Evolutionary conservation across 2,113 vertebrate genomes (phyloP).

Genomic region (Cichladusa arquata): DNA sequence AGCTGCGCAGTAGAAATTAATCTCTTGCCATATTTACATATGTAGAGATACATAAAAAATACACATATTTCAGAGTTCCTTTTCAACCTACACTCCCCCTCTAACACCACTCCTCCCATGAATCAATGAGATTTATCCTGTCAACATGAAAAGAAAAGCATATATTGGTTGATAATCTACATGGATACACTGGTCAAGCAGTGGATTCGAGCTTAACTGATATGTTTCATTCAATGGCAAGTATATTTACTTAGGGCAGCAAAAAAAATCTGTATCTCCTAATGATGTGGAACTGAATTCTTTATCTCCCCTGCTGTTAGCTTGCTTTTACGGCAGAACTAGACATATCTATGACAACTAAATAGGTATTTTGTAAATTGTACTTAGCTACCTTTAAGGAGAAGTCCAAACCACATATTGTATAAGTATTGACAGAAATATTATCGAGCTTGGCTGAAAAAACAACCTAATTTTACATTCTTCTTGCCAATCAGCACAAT

Average conservation of each 20-base stretch:
- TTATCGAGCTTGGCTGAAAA: slow-evolving; percentile 20
- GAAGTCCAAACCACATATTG: slow-evolving; percentile 2
- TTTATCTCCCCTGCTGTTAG: slow-evolving; percentile 8
- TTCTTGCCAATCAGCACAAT: slow-evolving; percentile 27
- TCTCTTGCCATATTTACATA: not conserved
- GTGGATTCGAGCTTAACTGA: not conserved
- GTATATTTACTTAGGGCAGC: slow-evolving; percentile 16
- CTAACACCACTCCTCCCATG: not conserved
- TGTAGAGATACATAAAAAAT: not conserved
- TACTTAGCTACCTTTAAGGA: slow-evolving; percentile 36
- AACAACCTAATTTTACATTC: slow-evolving; percentile 43
- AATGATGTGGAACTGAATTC: slow-evolving; percentile 28
- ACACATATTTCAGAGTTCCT: not conserved
- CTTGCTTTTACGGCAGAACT: slow-evolving; percentile 37
- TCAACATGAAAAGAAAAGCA: not conserved
- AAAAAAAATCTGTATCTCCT: not conserved
- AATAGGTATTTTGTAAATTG: slow-evolving; percentile 40
- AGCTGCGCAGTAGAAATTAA: not conserved
- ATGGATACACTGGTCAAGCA: not conserved
- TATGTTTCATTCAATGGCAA: not conserved
- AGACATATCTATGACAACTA: slow-evolving; percentile 16
- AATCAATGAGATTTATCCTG: not conserved
- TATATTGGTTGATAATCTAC: not conserved
- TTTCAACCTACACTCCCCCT: not conserved
- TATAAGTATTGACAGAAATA: slow-evolving; percentile 15